Evolutionary conservation across 1,140 invertebrate species (phyloP), one percentile per base, ranked within the genome.

Genomic region (Patella vulgata): DNA sequence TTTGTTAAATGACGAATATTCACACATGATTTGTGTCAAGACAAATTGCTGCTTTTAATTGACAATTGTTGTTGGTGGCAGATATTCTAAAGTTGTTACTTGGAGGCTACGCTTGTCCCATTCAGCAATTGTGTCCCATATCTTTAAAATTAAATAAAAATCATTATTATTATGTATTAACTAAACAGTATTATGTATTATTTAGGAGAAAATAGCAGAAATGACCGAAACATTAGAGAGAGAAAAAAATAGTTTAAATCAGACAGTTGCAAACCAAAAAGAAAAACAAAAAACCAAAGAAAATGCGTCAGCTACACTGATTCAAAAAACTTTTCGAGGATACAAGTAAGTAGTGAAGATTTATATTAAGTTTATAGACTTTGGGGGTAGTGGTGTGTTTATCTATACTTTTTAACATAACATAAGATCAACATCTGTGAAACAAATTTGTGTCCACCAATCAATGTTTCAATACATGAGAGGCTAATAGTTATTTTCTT

Each of bases 281-380:
- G 42, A 65, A 25, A 66, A 53, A 54, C 31, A 56, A 25, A 54
- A 56, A n/a, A 52, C 58, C 14, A 66, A 59, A 54, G 46, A 58
- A 36, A 27, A 60, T 4, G 57, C 57, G n/a, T 65, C 74, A 11
- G 70, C 70, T 36, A 52, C 54, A 9, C 66, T 57, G 17, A 73
- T 78, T 47, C 77, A 78, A 60, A 58, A 62, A 6, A 25, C 43
- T 2, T 78, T 62, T 47, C 61, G 70, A 28, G 76, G 73, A 56
- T 71, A 77, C 59, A 70, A 65, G 71, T 71, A 53, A 42, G 50
- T 8, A n/a, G n/a, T n/a, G n/a, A n/a, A n/a, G n/a, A n/a, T n/a
- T n/a, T n/a, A n/a, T n/a, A n/a, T n/a, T n/a, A n/a, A n/a, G n/a
- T n/a, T n/a, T n/a, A n/a, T n/a, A n/a, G n/a, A n/a, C n/a, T n/a